Base-by-base conservation (phyloP, 2,113 vertebrate species). In the Pterocles gutturalis region DNA sequence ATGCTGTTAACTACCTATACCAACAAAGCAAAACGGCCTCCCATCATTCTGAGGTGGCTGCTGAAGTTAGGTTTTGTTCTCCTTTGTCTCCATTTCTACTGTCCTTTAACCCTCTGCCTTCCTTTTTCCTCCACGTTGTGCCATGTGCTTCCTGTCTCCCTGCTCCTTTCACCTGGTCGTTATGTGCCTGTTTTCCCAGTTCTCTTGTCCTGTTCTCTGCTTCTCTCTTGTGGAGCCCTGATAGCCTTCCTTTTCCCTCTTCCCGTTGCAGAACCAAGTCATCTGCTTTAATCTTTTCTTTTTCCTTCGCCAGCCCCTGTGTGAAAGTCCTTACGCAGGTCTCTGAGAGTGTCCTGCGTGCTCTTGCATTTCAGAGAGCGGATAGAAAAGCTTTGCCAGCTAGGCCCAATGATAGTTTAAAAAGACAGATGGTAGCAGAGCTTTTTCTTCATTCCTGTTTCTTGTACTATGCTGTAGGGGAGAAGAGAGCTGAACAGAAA, bases 281-380 rank as follows among this genome's bases (percentile, higher is more conserved):
- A 53, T 34, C 69, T 91, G 55, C 57, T 96, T 79, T 94, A 25
- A 45, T 89, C 33, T 89, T 83, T 66, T 31, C 29, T 73, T 81
- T 92, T 82, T 82, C 29, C 78, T 53, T 91, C 25, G 5, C 22
- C 13, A 53, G 21, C 20, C 18, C 12, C 58, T 67, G 53, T 82
- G 41, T 57, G 66, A 38, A 71, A 66, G 64, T 89, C 29, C 26
- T 78, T 72, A n/a, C 51, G 38, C 11, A 33, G 48, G 43, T 78
- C 57, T 29, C 67, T 67, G 67, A 0, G 0, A 87, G 67, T 10
- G 43, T 67, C 72, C 80, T 66, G 18, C 0, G 0, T 58, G 60
- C 51, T 54, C 60, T 54, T 82, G 87, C 10, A 13, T 87, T 82
- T 75, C 77, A 76, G 75, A 89, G 73, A 82, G 67, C 0, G 0